A percentile compares a stretch with the other conserved stretches of the same genome.
Evolutionary conservation across 2,797 vertebrate species (phyloP).

Genomic region (Spondyliosoma cantharus): DNA sequence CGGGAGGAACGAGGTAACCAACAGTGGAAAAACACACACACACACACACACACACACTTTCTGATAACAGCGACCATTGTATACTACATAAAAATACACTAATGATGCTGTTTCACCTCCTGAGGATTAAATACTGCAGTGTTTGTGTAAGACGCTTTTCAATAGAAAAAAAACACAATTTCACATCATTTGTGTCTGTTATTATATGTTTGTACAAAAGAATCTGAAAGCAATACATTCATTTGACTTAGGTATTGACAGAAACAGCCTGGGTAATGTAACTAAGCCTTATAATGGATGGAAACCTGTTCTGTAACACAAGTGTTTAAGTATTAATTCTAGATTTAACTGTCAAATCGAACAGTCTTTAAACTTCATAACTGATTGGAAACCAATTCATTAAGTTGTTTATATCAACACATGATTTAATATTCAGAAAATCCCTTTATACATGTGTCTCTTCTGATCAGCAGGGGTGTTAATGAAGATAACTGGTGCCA

Average conservation of each 20-base stretch:
- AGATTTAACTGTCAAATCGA: background rate
- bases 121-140: background rate
- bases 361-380: background rate
- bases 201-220: too few relatives aligned
- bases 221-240: too few relatives aligned
- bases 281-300: too few relatives aligned
- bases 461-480: background rate
- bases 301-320: background rate
- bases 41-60: constrained; percentile 16
- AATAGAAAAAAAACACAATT: too few relatives aligned
- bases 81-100: background rate
- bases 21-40: constrained; percentile 30
- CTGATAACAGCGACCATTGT: too few relatives aligned
- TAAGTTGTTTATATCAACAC: background rate
- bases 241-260: too few relatives aligned
- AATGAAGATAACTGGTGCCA: constrained; percentile 26
- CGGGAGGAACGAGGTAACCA: constrained; percentile 14
- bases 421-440: background rate
- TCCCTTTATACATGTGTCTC: background rate
- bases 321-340: too few relatives aligned
- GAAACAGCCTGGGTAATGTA: too few relatives aligned
- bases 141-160: too few relatives aligned
- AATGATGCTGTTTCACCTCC: accelerated
- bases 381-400: too few relatives aligned
- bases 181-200: too few relatives aligned